Evolutionary conservation across 2,113 vertebrate species (phyloP).

Genomic region (Actinemys pallida): DNA sequence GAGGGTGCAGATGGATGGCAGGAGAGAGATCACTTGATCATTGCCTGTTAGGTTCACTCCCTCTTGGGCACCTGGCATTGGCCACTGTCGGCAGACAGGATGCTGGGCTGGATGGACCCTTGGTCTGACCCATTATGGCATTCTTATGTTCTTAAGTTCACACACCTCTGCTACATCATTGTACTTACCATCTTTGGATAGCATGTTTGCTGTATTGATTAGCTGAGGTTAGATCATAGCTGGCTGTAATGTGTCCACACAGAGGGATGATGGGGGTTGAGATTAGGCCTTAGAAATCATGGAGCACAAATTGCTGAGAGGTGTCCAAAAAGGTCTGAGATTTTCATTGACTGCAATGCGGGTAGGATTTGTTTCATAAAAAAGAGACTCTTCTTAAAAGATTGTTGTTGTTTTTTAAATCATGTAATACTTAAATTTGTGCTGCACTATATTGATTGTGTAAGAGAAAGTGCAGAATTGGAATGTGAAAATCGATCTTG

Average conservation of each 20-base stretch:
- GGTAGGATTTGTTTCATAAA: neutral
- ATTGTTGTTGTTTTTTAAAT: neutral
- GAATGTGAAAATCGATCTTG: neutral
- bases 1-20: no score
- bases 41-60: no score
- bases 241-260: fast-evolving
- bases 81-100: no score
- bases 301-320: neutral
- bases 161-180: neutral
- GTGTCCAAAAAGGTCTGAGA: neutral
- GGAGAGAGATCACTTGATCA: no score
- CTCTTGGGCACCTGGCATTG: no score
- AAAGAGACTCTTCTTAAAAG: neutral
- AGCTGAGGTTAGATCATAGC: neutral
- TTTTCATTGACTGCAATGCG: neutral
- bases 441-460: neutral
- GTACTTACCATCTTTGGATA: neutral
- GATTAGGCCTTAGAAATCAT: neutral
- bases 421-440: neutral
- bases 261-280: neutral
- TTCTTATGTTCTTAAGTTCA: no score
- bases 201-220: neutral
- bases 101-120: no score
- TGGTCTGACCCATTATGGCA: no score
- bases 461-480: neutral